Base-by-base conservation (phyloP, 2,888 invertebrate species). In the Archips crataeganus region DNA sequence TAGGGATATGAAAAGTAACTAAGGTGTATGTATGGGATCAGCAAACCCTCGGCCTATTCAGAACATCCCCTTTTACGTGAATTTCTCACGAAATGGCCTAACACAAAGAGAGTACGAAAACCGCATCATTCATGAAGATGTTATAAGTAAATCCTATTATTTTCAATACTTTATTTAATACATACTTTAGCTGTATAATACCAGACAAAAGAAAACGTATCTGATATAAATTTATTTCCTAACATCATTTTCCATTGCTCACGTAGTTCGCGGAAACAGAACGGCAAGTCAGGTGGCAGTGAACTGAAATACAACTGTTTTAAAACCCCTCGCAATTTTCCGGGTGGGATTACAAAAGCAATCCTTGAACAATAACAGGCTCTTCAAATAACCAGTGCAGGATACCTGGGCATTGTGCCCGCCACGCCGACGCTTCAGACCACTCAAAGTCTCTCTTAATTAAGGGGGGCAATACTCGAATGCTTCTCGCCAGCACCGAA, bases 381-480 rank as follows among this genome's bases (percentile, higher is more conserved):
- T 84, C 85, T 88, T 82, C 81, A 87, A 88, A 83, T 83, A 83
- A 84, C 82, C 82, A 76, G 74, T 60, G 79, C 82, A 80, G 84
- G 82, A 86, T 85, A 83, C 82, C 85, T 83, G 81, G 84, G 85
- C 86, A 88, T 88, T 88, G 90, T 89, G 78, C 80, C 32, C 57
- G 77, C 78, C 75, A 63, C 68, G 79, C 81, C 81, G 79, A 82
- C 84, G 86, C 85, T 87, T 87, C 87, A 91, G 87, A 92, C 90
- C 89, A 91, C 93, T 92, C 90, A 77, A 82, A 87, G 86, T 86
- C 86, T 83, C 89, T 87, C 88, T 90, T 94, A 94, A 93, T 93
- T 93, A 93, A 92, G 91, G 89, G 89, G 87, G 88, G 89, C 85
- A 86, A 90, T 90, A 84, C 89, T 90, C 86, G 83, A 88, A 89